Percentiles rank a stretch among this genome's conserved stretches.
These are phyloP conservation scores for Mobula birostris DNA, from an alignment of 2,113 vertebrate species.

Conservation along the genomic window DNA sequence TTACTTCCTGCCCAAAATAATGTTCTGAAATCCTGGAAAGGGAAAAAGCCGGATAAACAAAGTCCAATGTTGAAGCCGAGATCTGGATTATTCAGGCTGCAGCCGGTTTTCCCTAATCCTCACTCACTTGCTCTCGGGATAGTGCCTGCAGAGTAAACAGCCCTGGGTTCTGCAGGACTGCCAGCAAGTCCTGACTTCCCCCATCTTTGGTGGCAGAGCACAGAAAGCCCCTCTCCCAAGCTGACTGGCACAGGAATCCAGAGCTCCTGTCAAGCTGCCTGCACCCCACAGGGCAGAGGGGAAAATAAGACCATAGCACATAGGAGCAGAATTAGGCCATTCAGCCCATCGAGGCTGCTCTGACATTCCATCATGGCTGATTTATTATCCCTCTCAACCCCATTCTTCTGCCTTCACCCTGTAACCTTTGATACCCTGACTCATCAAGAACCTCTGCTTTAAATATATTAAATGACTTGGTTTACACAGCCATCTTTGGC, in stretches of 20 bases:
- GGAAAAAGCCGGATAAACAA: not conserved
- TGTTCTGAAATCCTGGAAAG: not conserved
- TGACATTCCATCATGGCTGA: too few species aligned
- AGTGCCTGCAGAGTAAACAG: not conserved
- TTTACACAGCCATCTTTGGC: too few species aligned
- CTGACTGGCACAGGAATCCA: not conserved
- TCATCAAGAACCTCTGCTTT: too few species aligned
- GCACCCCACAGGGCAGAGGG: not conserved
- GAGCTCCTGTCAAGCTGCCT: not conserved
- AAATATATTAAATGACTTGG: too few species aligned
- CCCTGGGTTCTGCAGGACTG: not conserved
- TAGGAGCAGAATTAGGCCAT: too few species aligned
- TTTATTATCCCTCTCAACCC: too few species aligned
- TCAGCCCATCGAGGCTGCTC: too few species aligned
- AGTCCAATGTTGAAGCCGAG: not conserved
- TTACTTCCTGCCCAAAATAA: not conserved
- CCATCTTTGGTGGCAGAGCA: not conserved
- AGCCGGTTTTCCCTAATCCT: not conserved
- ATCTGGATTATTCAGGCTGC: slow-evolving; percentile 13
- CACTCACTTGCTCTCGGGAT: not conserved
- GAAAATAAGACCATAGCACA: too few species aligned
- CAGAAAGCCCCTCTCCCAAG: not conserved
- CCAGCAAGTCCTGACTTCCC: not conserved
- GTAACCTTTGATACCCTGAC: too few species aligned
- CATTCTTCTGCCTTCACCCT: too few species aligned